Base-by-base conservation (phyloP, 2,888 invertebrate genomes). In the Boloria euphrosyne region DNA sequence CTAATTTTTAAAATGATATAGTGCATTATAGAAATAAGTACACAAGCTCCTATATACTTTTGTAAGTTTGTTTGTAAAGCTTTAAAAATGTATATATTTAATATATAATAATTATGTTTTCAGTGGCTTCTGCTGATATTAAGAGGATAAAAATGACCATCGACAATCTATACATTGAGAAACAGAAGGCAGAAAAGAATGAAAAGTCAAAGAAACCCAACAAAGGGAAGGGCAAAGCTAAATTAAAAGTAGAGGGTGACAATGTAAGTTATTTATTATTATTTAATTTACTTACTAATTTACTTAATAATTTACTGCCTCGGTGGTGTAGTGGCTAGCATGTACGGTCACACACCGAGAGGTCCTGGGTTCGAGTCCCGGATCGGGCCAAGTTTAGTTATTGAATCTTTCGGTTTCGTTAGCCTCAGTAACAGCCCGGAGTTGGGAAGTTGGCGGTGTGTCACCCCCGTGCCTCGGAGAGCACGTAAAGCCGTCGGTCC, bases 131-230 rank as follows among this genome's bases (percentile, higher is more conserved):
- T 18, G 93, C 93, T 62, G 96, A 97, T 81, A 94, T 98, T 76
- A 97, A 96, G 82, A 97, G 96, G 93, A 94, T 98, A 80, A 97
- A 97, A 88, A 93, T 95, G 78, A 94, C 95, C 66, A 92, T 98
- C 73, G 97, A 97, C 87, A 96, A 95, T 86, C 90, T 98, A 76
- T 96, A 95, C 82, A 95, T 96, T 80, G 98, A 98, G 87, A 98
- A 98, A 84, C 94, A 95, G 75, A 98, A 97, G 91, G 91, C 96
- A 69, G 97, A 97, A 83, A 98, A 97, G 82, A 95, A 94, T 22
- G 96, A 96, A 66, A 96, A 95, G 80, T 81, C 93, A 63, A 97
- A 96, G 92, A 97, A 97, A 86, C 93, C 93, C 46, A 94, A 94
- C 62, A 97, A 97, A 84, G 95, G 95, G 73, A 97, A 97, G 82